phyloP scores from a whole-genome alignment of 2,888 invertebrate species.

The Agriopis marginaria region DNA sequence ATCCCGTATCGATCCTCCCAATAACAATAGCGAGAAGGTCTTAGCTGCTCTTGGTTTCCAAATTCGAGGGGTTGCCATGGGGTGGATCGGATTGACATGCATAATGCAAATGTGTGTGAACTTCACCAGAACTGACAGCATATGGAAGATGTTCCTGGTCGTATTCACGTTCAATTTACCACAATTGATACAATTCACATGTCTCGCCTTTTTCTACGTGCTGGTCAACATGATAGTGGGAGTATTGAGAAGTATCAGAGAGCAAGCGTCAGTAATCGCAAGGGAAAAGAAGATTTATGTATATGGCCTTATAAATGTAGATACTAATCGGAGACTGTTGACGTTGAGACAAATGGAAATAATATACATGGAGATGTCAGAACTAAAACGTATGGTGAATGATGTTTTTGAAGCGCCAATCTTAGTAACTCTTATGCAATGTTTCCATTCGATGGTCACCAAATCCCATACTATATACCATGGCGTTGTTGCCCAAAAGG shows the following conservation, averaged over 20 bases:
- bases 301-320: constrained; percentile 51
- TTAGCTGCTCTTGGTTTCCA: constrained; percentile 55
- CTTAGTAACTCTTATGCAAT: constrained; percentile 65
- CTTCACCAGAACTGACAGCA: constrained; percentile 59
- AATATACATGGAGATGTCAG: constrained; percentile 61
- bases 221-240: constrained; percentile 62
- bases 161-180: constrained; percentile 64
- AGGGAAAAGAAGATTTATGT: constrained; percentile 40
- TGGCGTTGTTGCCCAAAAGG: constrained; percentile 55
- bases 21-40: constrained; percentile 48
- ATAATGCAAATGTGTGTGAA: constrained; percentile 62
- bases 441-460: constrained; percentile 73
- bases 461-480: constrained; percentile 74
- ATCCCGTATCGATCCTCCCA: constrained; percentile 54
- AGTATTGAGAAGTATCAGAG: constrained; percentile 59
- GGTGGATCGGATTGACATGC: constrained; percentile 48
- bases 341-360: constrained; percentile 63
- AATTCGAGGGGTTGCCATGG: constrained; percentile 52
- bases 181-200: constrained; percentile 68
- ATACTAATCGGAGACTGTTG: constrained; percentile 45
- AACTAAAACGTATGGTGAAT: constrained; percentile 64
- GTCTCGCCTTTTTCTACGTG: constrained; percentile 62
- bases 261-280: constrained; percentile 45
- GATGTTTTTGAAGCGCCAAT: constrained; percentile 68
- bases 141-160: constrained; percentile 70